A percentile compares a stretch with the other conserved stretches of the same genome.
Evolutionary conservation across 2,113 vertebrate genomes (phyloP).

Genomic region (Zosterops lateralis): DNA sequence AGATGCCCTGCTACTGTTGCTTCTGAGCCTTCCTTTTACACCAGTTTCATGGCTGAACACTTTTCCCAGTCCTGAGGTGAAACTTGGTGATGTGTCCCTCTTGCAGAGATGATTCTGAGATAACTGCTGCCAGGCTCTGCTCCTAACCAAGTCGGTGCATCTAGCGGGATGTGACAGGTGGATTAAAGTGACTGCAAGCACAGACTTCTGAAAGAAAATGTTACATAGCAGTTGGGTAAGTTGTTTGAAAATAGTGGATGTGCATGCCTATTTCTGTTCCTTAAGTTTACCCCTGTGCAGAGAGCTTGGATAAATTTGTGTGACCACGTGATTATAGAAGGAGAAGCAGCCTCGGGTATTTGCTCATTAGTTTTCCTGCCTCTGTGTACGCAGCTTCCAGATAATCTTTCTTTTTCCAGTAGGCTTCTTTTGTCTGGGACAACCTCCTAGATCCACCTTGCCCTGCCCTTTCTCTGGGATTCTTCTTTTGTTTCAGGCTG

Average conservation of each 20-base stretch:
- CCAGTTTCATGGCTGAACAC: neutral
- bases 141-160: neutral
- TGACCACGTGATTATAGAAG: neutral
- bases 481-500: neutral
- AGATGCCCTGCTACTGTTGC: neutral
- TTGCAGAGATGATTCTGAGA: neutral
- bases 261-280: neutral
- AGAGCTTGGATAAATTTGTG: neutral
- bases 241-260: neutral
- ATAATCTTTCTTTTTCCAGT: neutral
- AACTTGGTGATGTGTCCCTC: neutral
- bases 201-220: neutral
- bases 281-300: neutral
- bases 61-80: neutral
- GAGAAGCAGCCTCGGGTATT: neutral
- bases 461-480: neutral
- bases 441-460: neutral
- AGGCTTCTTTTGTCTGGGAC: neutral
- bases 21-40: neutral
- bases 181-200: neutral
- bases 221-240: neutral
- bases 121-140: neutral
- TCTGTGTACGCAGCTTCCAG: neutral
- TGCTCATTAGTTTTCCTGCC: neutral
- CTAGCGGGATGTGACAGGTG: neutral